phyloP scores from a whole-genome alignment of 1,140 invertebrate genomes.

The Zaprionus ornatus region DNA sequence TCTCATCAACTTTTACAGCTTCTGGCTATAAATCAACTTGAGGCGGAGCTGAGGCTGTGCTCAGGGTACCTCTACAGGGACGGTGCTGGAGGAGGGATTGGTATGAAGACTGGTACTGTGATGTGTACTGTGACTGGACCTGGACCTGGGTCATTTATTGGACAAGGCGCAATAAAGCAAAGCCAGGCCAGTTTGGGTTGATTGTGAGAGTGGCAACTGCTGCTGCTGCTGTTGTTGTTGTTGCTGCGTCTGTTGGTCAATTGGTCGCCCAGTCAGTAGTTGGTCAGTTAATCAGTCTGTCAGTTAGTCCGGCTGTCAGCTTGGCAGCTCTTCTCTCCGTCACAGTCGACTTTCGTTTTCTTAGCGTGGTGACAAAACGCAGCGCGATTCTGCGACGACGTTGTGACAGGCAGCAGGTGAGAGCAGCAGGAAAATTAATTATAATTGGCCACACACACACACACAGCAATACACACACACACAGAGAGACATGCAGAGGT shows the following conservation, averaged over 20 bases:
- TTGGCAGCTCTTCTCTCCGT: neutral
- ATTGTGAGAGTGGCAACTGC: slow-evolving; percentile 24
- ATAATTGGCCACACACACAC: slow-evolving; percentile 61
- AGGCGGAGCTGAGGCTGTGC: neutral
- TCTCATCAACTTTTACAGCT: slow-evolving; percentile 15
- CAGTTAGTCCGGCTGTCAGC: slow-evolving; percentile 13
- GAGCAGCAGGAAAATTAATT: slow-evolving; percentile 69
- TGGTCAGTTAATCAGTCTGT: slow-evolving; percentile 47
- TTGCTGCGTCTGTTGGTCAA: neutral
- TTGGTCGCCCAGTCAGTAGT: slow-evolving; percentile 38
- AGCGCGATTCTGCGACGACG: slow-evolving; percentile 60
- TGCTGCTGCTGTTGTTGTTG: slow-evolving; percentile 1
- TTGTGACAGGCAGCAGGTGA: slow-evolving; percentile 37
- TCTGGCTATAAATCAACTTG: slow-evolving; percentile 3
- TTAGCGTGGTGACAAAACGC: slow-evolving; percentile 72
- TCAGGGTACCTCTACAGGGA: too few relatives aligned
- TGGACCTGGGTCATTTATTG: slow-evolving; percentile 37
- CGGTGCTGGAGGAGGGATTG: neutral
- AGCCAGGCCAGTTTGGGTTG: slow-evolving; percentile 23
- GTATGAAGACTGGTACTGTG: neutral
- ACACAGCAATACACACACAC: neutral
- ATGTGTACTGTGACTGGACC: slow-evolving; percentile 4
- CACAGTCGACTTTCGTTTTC: slow-evolving; percentile 68
- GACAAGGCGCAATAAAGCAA: slow-evolving; percentile 24
- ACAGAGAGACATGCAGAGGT: neutral